A percentile compares a stretch with the other conserved stretches of the same genome.
Evolutionary conservation across 2,797 vertebrate species (phyloP).

Genomic region (Pempheris klunzingeri): DNA sequence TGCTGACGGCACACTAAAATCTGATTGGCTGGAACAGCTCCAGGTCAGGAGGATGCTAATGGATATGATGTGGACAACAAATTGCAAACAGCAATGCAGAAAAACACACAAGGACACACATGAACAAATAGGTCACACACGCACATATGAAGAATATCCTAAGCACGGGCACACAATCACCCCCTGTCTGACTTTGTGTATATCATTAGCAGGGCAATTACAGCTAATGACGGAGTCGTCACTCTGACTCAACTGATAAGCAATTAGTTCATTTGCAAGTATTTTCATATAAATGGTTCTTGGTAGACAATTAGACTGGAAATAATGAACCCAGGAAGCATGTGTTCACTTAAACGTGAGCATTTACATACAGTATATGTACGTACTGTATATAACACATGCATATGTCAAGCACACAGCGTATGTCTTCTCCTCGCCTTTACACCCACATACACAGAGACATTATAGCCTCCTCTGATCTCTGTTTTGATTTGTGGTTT

Average conservation of each 20-base stretch:
- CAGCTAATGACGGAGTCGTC: conserved; percentile 48
- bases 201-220: conserved; percentile 71
- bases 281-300: conserved; percentile 40
- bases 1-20: conserved; percentile 81
- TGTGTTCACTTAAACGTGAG: conserved; percentile 4
- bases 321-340: conserved; percentile 37
- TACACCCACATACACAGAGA: conserved; percentile 15
- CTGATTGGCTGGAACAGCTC: conserved; percentile 83
- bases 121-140: conserved; percentile 46
- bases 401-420: neutral
- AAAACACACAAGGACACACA: conserved; percentile 33
- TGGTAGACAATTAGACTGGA: conserved; percentile 35
- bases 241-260: conserved; percentile 59
- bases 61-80: conserved; percentile 81
- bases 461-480: conserved; percentile 25
- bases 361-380: conserved; percentile 9
- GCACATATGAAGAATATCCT: conserved; percentile 15
- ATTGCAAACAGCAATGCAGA: conserved; percentile 50
- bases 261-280: conserved; percentile 50
- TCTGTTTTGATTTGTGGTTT: conserved; percentile 55
- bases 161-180: conserved; percentile 33
- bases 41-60: conserved; percentile 81
- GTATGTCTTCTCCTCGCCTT: neutral
- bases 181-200: conserved; percentile 54
- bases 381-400: neutral